A percentile compares a stretch with the other conserved stretches of the same genome.
These are phyloP conservation scores for Xestia xanthographa DNA, from an alignment of 2,888 invertebrate species.

Conservation along the genomic window DNA sequence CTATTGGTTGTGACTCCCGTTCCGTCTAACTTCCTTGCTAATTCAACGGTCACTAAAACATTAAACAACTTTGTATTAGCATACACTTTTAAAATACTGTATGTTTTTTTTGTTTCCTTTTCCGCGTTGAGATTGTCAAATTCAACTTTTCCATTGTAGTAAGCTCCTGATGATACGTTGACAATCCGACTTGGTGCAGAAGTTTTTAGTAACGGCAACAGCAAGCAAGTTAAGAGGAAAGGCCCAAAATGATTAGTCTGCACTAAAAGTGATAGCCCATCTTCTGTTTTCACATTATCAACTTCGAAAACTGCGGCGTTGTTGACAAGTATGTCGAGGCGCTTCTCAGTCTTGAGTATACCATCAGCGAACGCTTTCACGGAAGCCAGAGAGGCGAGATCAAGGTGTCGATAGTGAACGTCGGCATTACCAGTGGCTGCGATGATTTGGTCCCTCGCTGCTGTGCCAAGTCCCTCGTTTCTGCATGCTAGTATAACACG, in stretches of 20 bases:
- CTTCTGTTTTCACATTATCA: constrained; percentile 87
- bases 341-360: constrained; percentile 87
- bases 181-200: constrained; percentile 84
- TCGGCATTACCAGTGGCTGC: constrained; percentile 74
- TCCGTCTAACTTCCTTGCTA: constrained; percentile 92
- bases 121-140: constrained; percentile 77
- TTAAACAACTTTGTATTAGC: constrained; percentile 93
- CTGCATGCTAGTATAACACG: constrained; percentile 95
- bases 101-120: constrained; percentile 67
- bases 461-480: constrained; percentile 92
- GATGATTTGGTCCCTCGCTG: constrained; percentile 81
- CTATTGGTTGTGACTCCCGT: constrained; percentile 94
- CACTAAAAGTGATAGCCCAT: constrained; percentile 91
- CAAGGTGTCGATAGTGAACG: constrained; percentile 83
- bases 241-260: constrained; percentile 92
- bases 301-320: constrained; percentile 90
- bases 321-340: constrained; percentile 91
- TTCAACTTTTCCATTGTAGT: constrained; percentile 73
- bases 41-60: constrained; percentile 93
- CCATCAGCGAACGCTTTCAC: constrained; percentile 91
- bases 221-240: constrained; percentile 92
- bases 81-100: constrained; percentile 63
- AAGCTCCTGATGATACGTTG: constrained; percentile 80
- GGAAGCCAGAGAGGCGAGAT: constrained; percentile 89
- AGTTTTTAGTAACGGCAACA: constrained; percentile 85